Evolutionary conservation across 2,797 vertebrate species (phyloP), one percentile per base, ranked within the genome.

Genomic region (Pteronotus mesoamericanus): DNA sequence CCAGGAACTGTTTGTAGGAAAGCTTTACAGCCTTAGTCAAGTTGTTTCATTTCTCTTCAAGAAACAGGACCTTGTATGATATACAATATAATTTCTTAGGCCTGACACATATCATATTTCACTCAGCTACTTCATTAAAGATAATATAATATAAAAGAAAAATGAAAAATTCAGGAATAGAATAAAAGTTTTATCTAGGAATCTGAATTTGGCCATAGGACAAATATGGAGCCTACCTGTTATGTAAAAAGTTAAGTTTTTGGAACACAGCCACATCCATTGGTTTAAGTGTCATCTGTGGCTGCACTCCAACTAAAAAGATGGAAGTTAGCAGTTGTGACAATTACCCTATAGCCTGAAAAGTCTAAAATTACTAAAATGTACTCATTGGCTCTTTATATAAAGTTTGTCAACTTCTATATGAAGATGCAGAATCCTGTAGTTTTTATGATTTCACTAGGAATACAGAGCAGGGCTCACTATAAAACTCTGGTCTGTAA

Each of bases 21-120:
- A 32, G 9, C 1, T 83, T 89, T 72, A 71, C 7, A 66, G 6
- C 24, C 37, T 61, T 77, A 68, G 42, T 5, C 32, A 71, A 72
- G 39, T 84, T 68, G 78, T 59, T 74, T 95, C n/a, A 90, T 12
- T 92, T 94, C 39, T 91, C 44, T 85, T 77, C 15, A 82, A 74
- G 83, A 82, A n/a, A 86, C 26, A 90, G 15, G 32, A 32, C 1
- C 19, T 12, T 55, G 1, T 42, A 64, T 64, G 15, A 53, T 75
- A 34, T 21, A 3, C 9, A 84, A 14, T 91, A 64, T 83, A 89
- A 71, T 84, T 69, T 74, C 21, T 78, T 83, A 83, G 32, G 22
- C 7, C 22, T 24, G 15, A 39, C 9, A 51, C 22, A n/a, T 64
- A 39, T 44, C 14, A 32, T 21, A 83, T 79, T 79, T 96, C 15